Evolutionary conservation across 2,113 vertebrate species (phyloP), one percentile per base, ranked within the genome.

Genomic region (Isurus oxyrinchus): DNA sequence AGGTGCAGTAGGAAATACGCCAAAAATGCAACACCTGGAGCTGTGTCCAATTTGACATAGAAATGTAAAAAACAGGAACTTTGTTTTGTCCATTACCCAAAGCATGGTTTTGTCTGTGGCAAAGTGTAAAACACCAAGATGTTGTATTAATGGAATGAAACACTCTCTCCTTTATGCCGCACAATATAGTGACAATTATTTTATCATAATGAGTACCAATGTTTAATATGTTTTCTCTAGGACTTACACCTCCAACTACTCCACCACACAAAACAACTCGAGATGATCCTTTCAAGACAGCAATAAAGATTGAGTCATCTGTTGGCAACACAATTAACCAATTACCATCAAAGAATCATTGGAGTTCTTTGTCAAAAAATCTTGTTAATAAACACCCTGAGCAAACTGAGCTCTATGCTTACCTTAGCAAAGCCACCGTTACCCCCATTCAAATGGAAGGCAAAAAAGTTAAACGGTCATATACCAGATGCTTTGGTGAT

Each of bases 181-280:
- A 66, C 55, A 40, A 94, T 66, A 94, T 93, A 59, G 21, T n/a
- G n/a, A 94, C n/a, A 7, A 94, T 94, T n/a, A 23, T 84, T 84
- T 49, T 84, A 44, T 49, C 40, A 7, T 84, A 63, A 63, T 63
- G 35, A 40, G 61, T 63, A 63, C n/a, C 59, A 40, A 94, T 63
- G 59, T 63, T 66, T 21, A 19, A 84, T 84, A 7, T 84, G 59
- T 94, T 19, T 94, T 94, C 96, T 97, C 35, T 97, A 99, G 99
- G 99, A 97, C 98, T 99, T 97, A 99, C 99, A 0, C 99, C 99
- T 0, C 99, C 99, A 96, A 99, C 99, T 96, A 99, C 99, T 4
- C 99, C 99, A 0, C 99, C 99, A 0, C 99, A 99, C 97, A 99
- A 99, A 97, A 98, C 99, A 0, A 97, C 98, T 0, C 99, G 99